These are phyloP conservation scores for Parapsyche elsis DNA, from an alignment of 1,140 invertebrate species.

Conservation along the genomic window DNA sequence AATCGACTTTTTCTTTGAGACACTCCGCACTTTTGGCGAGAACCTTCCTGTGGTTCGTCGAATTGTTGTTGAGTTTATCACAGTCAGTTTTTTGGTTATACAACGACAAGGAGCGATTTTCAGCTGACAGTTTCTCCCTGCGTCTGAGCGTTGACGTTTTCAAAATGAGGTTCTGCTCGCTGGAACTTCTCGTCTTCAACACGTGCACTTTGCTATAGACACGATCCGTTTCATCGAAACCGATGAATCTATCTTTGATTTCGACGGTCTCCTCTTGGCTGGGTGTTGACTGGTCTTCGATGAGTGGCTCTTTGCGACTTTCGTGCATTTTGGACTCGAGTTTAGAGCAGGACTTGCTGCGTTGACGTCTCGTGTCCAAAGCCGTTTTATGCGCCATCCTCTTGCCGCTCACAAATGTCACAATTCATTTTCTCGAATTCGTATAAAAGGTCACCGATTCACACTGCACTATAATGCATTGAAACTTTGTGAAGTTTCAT, in stretches of 20 bases:
- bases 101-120: constrained; percentile 39
- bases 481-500: neutral
- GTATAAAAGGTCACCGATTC: neutral
- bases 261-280: constrained; percentile 65
- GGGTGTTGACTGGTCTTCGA: constrained; percentile 46
- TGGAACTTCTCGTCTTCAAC: constrained; percentile 66
- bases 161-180: constrained; percentile 65
- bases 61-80: constrained; percentile 64
- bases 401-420: neutral
- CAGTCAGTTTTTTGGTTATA: constrained; percentile 44
- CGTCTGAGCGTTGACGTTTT: constrained; percentile 63
- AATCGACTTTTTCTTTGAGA: constrained; percentile 3
- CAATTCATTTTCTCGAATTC: neutral
- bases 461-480: neutral
- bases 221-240: constrained; percentile 63
- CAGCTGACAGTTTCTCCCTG: constrained; percentile 57
- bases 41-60: constrained; percentile 35
- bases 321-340: constrained; percentile 17
- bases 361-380: constrained; percentile 16
- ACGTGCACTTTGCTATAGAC: constrained; percentile 65
- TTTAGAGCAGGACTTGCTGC: neutral
- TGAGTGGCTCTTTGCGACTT: neutral
- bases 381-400: constrained; percentile 48
- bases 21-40: constrained; percentile 31
- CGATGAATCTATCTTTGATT: constrained; percentile 65